A percentile compares a stretch with the other conserved stretches of the same genome.
phyloP scores from a whole-genome alignment of 2,797 vertebrate genomes.

The Podarcis lilfordi region DNA sequence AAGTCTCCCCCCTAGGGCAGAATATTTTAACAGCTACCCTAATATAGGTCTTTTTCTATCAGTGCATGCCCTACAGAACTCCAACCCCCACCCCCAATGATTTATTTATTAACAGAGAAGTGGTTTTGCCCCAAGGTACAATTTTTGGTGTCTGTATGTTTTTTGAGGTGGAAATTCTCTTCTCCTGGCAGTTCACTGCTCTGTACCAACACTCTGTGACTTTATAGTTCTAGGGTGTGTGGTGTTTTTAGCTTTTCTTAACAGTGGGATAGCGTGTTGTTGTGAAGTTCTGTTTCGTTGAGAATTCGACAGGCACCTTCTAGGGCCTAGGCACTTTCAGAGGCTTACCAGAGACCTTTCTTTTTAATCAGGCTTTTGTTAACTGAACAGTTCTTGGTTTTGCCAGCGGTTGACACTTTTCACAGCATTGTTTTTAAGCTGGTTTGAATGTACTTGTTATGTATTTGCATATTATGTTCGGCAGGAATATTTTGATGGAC shows the following conservation, averaged over 20 bases:
- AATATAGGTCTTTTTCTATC: conserved; percentile 7
- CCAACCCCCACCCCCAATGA: background rate
- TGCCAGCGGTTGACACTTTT: too few relatives aligned
- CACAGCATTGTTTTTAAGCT: too few relatives aligned
- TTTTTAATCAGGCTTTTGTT: too few relatives aligned
- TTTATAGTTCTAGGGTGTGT: conserved; percentile 40
- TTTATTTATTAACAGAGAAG: background rate
- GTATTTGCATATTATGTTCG: too few relatives aligned
- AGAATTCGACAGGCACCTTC: too few relatives aligned
- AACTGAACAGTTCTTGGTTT: too few relatives aligned
- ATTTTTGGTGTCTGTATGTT: conserved; percentile 51
- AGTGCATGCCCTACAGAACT: background rate
- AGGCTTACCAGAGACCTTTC: too few relatives aligned
- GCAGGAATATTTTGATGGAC: background rate
- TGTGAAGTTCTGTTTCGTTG: too few relatives aligned
- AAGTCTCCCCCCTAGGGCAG: conserved; percentile 27
- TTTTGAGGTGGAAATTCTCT: conserved; percentile 36
- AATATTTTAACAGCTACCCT: conserved; percentile 31
- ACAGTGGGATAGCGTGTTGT: too few relatives aligned
- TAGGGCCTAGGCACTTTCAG: too few relatives aligned
- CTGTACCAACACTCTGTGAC: conserved; percentile 11
- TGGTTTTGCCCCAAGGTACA: conserved; percentile 6
- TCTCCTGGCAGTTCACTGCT: conserved; percentile 31
- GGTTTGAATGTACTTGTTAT: too few relatives aligned
- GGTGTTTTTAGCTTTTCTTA: too few relatives aligned